A percentile compares a stretch with the other conserved stretches of the same genome.
Evolutionary conservation across 2,888 invertebrate genomes (phyloP).

Genomic region (Tethea ocularis): DNA sequence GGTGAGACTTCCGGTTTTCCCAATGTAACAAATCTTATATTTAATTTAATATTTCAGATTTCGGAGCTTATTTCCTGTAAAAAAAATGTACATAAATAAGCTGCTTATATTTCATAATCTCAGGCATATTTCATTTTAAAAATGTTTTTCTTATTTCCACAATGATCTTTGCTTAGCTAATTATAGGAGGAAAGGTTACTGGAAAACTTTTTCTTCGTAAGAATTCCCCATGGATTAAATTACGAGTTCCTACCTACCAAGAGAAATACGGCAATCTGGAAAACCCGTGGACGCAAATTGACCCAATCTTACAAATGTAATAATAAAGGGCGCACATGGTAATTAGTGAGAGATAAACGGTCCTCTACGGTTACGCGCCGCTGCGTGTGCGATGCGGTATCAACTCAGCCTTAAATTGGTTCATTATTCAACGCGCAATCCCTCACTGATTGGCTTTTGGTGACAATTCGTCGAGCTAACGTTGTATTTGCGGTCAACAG

Average conservation of each 20-base stretch:
- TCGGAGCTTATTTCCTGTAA: background rate
- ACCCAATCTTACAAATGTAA: background rate
- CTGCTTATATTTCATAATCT: no score
- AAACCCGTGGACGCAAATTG: background rate
- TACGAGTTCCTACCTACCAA: no score
- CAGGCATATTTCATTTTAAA: no score
- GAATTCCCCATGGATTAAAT: background rate
- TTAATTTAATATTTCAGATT: background rate
- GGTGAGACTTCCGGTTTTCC: constrained; percentile 10
- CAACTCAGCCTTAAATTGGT: constrained; percentile 22
- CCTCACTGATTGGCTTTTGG: constrained; percentile 39
- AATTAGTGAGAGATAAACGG: constrained; percentile 2
- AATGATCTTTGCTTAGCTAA: no score
- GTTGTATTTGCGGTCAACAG: constrained; percentile 8
- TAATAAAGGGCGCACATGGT: background rate
- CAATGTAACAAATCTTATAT: background rate
- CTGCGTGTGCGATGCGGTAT: constrained; percentile 1
- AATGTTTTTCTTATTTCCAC: no score
- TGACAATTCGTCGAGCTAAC: constrained; percentile 30
- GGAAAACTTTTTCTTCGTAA: background rate
- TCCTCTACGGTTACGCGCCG: background rate
- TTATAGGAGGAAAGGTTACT: background rate
- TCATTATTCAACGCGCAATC: constrained; percentile 38
- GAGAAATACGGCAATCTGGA: background rate
- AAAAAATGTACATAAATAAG: background rate